These are phyloP conservation scores for Paralvinella palmiformis DNA, from an alignment of 1,140 invertebrate genomes.

Conservation along the genomic window DNA sequence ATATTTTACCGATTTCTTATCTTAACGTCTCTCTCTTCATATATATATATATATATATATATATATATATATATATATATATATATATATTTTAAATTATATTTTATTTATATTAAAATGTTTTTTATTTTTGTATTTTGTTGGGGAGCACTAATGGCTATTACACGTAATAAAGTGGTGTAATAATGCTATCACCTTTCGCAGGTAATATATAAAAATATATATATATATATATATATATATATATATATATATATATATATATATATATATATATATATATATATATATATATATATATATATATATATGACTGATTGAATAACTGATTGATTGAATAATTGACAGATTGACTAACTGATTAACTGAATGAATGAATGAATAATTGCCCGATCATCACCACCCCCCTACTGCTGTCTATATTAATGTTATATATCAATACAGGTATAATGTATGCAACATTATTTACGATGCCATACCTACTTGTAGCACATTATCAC, in stretches of 20 bases:
- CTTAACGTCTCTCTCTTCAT: background rate
- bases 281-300: constrained; percentile 40
- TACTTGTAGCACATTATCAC: constrained; percentile 89
- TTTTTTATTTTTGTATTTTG: background rate
- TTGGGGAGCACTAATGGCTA: background rate
- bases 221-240: background rate
- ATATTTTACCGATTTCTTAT: no score
- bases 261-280: background rate
- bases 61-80: background rate
- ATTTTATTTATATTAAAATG: background rate
- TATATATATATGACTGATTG: background rate
- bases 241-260: background rate
- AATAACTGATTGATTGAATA: background rate
- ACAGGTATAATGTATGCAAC: constrained; percentile 93
- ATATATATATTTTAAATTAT: no score
- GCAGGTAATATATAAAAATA: background rate
- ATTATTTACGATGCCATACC: constrained; percentile 93
- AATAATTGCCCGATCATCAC: background rate
- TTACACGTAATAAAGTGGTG: background rate
- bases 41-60: no score
- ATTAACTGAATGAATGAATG: background rate
- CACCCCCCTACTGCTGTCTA: constrained; percentile 21
- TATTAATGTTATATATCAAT: constrained; percentile 37
- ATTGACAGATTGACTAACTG: background rate
- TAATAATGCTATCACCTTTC: background rate